Percentiles rank a stretch among this genome's conserved stretches.
These are phyloP conservation scores for Columba livia DNA, from an alignment of 2,113 vertebrate species.

Conservation along the genomic window DNA sequence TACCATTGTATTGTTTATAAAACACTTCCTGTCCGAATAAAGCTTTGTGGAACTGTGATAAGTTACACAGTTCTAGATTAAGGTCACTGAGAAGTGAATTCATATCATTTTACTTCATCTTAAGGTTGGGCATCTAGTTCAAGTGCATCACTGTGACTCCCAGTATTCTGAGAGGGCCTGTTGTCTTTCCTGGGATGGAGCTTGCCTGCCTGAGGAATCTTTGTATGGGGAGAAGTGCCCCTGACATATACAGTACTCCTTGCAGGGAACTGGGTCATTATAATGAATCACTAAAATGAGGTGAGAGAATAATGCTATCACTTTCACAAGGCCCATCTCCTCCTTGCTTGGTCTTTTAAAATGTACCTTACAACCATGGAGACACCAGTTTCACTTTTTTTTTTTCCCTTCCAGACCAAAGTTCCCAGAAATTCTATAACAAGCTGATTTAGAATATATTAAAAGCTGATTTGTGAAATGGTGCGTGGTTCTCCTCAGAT, in stretches of 20 bases:
- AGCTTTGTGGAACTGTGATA: not conserved
- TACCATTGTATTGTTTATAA: not conserved
- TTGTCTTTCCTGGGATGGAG: not conserved
- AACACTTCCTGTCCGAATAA: not conserved
- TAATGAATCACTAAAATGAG: not conserved
- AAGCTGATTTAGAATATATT: not conserved
- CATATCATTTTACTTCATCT: not conserved
- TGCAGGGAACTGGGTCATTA: not conserved
- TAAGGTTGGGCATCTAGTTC: not conserved
- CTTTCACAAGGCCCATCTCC: not conserved
- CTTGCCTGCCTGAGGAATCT: not conserved
- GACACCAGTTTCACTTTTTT: not conserved
- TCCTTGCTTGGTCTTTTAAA: not conserved
- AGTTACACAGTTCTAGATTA: not conserved
- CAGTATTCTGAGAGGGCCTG: not conserved
- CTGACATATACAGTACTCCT: not conserved
- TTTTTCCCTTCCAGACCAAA: not conserved
- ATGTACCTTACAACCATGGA: not conserved
- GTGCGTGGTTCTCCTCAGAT: fast-evolving
- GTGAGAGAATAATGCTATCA: not conserved
- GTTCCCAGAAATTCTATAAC: not conserved
- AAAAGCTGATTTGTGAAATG: not conserved
- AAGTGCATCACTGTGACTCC: not conserved
- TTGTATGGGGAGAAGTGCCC: not conserved
- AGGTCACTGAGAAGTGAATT: not conserved